Evolutionary conservation across 2,113 vertebrate genomes (phyloP).

Genomic region (Saguinus midas): DNA sequence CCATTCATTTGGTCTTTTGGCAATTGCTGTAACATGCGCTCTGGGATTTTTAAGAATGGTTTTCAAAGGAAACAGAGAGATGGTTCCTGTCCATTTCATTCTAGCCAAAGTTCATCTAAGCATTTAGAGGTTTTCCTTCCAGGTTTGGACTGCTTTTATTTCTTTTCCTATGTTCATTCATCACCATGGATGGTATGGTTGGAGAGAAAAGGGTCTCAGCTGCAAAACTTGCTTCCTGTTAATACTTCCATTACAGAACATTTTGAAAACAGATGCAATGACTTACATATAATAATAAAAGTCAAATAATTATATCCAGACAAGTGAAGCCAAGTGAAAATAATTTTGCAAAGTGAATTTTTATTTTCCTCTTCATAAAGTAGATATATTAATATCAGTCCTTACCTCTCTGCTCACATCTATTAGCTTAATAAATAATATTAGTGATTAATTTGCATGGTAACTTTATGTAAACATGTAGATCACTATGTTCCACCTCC

Average conservation of each 20-base stretch:
- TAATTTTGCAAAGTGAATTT: conserved; percentile 35
- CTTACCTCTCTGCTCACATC: background rate
- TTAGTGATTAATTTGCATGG: background rate
- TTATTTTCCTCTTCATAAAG: conserved; percentile 25
- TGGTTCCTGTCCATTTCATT: background rate
- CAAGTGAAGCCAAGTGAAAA: conserved; percentile 31
- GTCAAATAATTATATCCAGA: conserved; percentile 61
- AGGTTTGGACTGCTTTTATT: background rate
- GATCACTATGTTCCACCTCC: background rate
- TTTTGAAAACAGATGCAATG: conserved; percentile 69
- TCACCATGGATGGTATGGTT: conserved; percentile 18
- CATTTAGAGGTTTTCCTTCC: background rate
- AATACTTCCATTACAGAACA: conserved; percentile 52
- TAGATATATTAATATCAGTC: too few species aligned
- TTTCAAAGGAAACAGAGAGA: background rate
- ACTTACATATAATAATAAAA: conserved; percentile 60
- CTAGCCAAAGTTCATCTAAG: background rate
- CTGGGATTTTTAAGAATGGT: background rate
- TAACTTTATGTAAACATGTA: background rate
- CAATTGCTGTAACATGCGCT: background rate
- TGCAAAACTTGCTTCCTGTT: conserved; percentile 63
- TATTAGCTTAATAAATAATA: background rate
- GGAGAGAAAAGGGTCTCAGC: background rate
- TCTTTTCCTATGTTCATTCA: background rate
- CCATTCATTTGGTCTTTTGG: background rate